A percentile compares a stretch with the other conserved stretches of the same genome.
These are phyloP conservation scores for Sphaerophoria taeniata DNA, from an alignment of 2,888 invertebrate genomes.

Conservation along the genomic window DNA sequence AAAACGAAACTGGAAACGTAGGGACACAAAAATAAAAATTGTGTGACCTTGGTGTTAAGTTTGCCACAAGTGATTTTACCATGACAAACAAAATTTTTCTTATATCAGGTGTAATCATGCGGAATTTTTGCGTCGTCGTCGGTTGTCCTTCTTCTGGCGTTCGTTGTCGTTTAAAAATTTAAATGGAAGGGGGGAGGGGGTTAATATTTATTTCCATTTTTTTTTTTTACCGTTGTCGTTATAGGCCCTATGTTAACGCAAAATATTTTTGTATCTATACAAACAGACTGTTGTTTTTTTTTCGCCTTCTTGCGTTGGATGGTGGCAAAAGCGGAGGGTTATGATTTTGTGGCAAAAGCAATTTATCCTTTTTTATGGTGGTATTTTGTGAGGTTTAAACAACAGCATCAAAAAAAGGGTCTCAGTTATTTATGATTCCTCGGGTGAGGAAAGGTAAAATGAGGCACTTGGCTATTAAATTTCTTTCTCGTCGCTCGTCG, in stretches of 20 bases:
- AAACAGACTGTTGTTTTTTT: constrained; percentile 24
- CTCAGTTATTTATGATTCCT: constrained; percentile 44
- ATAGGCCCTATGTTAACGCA: constrained; percentile 36
- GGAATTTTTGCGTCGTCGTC: constrained; percentile 55
- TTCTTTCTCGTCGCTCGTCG: neutral
- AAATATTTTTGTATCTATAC: constrained; percentile 22
- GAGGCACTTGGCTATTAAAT: constrained; percentile 45
- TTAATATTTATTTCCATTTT: constrained; percentile 23
- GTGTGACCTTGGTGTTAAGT: constrained; percentile 70
- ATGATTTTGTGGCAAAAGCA: constrained; percentile 51
- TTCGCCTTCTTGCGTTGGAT: neutral
- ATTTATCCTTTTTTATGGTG: constrained; percentile 39
- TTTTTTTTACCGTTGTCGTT: neutral
- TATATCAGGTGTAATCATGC: constrained; percentile 71
- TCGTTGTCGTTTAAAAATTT: neutral
- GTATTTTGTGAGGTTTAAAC: constrained; percentile 7
- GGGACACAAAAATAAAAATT: constrained; percentile 16
- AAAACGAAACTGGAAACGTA: neutral
- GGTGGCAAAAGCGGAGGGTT: constrained; percentile 33
- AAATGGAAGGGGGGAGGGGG: neutral
- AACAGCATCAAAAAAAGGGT: constrained; percentile 22
- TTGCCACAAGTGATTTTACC: constrained; percentile 69
- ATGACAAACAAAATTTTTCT: constrained; percentile 52
- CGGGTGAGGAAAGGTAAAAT: constrained; percentile 38
- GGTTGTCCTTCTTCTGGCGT: too few species aligned